Percentiles rank a stretch among this genome's conserved stretches.
These are phyloP conservation scores for Brachypalpus laphriformis DNA, from an alignment of 2,888 invertebrate species.

Conservation along the genomic window DNA sequence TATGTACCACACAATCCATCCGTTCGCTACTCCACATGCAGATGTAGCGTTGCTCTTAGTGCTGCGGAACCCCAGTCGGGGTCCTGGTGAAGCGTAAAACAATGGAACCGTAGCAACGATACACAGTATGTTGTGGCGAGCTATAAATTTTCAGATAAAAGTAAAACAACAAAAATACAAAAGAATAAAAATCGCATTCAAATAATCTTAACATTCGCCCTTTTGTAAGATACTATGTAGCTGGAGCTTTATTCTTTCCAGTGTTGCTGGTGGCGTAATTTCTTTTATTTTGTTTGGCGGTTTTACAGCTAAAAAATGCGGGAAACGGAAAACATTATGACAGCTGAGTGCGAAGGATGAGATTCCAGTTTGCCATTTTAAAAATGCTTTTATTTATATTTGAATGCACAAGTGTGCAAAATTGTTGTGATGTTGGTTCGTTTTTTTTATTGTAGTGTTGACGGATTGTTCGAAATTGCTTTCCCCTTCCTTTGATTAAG, in stretches of 20 bases:
- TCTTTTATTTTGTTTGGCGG: slow-evolving; percentile 51
- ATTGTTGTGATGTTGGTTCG: slow-evolving; percentile 19
- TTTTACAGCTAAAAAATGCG: slow-evolving; percentile 52
- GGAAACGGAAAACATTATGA: slow-evolving; percentile 54
- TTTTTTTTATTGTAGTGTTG: slow-evolving; percentile 43
- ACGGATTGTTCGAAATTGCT: slow-evolving; percentile 47
- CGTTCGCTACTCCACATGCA: slow-evolving; percentile 35
- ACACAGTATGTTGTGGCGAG: slow-evolving; percentile 35
- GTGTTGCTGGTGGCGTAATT: slow-evolving; percentile 31
- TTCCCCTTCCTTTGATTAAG: not conserved
- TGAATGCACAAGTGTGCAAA: slow-evolving; percentile 29
- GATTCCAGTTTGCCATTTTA: slow-evolving; percentile 19
- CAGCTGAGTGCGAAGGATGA: slow-evolving; percentile 23
- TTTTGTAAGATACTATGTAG: slow-evolving; percentile 48
- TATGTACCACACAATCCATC: slow-evolving; percentile 45
- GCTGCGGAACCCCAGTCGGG: not conserved
- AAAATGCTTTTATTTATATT: slow-evolving; percentile 37
- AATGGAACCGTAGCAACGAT: slow-evolving; percentile 33
- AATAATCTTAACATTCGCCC: slow-evolving; percentile 68
- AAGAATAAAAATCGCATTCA: slow-evolving; percentile 55
- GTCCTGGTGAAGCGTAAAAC: slow-evolving; percentile 34
- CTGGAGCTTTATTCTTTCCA: not conserved
- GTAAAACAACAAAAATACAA: slow-evolving; percentile 9
- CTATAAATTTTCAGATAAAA: slow-evolving; percentile 61
- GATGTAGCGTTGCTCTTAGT: slow-evolving; percentile 11